Evolutionary conservation across 2,888 invertebrate species (phyloP).

Genomic region (Acleris emargana): DNA sequence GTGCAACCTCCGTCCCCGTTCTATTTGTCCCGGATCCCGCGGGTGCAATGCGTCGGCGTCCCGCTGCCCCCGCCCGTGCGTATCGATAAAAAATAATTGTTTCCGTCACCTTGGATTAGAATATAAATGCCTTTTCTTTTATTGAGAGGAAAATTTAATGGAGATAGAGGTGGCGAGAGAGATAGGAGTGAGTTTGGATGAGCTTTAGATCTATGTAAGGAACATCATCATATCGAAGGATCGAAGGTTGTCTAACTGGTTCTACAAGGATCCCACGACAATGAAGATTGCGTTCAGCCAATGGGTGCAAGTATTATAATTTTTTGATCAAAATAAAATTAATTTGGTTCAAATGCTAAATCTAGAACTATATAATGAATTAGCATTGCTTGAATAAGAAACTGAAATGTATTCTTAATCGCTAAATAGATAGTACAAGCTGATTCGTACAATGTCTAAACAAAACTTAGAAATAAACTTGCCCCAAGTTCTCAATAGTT

Average conservation of each 20-base stretch:
- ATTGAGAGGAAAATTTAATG: neutral
- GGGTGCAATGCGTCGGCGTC: slow-evolving; percentile 79
- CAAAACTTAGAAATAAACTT: slow-evolving; percentile 35
- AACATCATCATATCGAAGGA: too few species aligned
- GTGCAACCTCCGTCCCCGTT: slow-evolving; percentile 36
- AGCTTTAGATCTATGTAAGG: too few species aligned
- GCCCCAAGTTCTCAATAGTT: slow-evolving; percentile 52
- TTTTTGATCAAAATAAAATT: too few species aligned
- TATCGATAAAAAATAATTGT: slow-evolving; percentile 82
- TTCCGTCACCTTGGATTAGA: slow-evolving; percentile 69
- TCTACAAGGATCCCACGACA: too few species aligned
- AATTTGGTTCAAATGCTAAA: too few species aligned
- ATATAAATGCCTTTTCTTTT: slow-evolving; percentile 55
- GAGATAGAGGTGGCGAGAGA: neutral
- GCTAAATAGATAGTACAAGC: neutral
- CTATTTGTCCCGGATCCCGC: slow-evolving; percentile 59
- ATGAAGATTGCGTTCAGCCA: too few species aligned
- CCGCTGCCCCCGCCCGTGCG: slow-evolving; percentile 66
- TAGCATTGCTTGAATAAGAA: too few species aligned
- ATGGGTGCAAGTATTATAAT: too few species aligned
- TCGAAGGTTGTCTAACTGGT: too few species aligned
- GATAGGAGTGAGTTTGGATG: too few species aligned
- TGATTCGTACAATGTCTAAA: slow-evolving; percentile 37
- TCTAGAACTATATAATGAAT: too few species aligned
- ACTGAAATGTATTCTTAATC: neutral